Percentiles rank a stretch among this genome's conserved stretches.
Evolutionary conservation across 2,113 vertebrate species (phyloP).

Genomic region (Pan troglodytes): DNA sequence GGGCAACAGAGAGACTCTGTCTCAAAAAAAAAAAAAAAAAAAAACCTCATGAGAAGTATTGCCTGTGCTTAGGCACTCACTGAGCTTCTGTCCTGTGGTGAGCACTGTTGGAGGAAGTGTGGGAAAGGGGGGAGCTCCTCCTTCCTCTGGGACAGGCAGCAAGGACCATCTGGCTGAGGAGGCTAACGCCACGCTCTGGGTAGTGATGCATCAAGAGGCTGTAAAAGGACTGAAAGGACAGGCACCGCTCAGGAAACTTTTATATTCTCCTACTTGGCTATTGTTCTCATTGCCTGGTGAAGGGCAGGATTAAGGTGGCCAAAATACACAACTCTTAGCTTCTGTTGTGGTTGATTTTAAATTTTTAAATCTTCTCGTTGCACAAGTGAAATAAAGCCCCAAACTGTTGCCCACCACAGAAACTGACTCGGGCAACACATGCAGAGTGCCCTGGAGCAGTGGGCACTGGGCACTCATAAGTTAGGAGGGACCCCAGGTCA

Average conservation of each 20-base stretch:
- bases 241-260: no score
- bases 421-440: not conserved
- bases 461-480: accelerated
- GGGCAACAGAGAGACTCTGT: no score
- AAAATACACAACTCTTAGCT: not conserved
- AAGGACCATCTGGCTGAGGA: not conserved
- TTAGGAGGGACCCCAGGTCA: not conserved
- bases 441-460: not conserved
- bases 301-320: not conserved
- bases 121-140: not conserved
- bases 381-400: not conserved
- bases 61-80: not conserved
- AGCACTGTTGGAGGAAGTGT: not conserved
- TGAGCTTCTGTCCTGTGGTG: not conserved
- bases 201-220: not conserved
- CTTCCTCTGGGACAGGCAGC: not conserved
- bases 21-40: no score
- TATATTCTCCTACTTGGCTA: not conserved
- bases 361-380: not conserved
- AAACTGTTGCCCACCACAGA: not conserved
- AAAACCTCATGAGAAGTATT: accelerated
- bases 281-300: not conserved
- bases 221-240: not conserved
- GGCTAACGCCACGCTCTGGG: accelerated
- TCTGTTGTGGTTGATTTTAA: not conserved